A percentile compares a stretch with the other conserved stretches of the same genome.
phyloP scores from a whole-genome alignment of 2,113 vertebrate genomes.

The Psittacus erithacus region DNA sequence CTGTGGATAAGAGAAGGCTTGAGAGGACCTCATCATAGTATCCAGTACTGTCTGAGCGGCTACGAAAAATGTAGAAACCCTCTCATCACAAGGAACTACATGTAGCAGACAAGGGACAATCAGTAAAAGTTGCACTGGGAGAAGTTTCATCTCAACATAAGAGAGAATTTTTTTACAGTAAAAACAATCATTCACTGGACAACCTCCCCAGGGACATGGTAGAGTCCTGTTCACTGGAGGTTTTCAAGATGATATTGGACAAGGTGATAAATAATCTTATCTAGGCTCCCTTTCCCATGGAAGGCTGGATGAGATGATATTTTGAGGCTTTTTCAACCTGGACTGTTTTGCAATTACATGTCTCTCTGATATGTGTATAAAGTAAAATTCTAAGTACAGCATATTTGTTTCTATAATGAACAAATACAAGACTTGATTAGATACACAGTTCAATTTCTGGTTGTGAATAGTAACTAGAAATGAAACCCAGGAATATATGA shows the following conservation, averaged over 20 bases:
- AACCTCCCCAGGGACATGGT: accelerated
- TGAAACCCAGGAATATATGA: neutral
- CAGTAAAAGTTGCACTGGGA: neutral
- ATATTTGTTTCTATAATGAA: neutral
- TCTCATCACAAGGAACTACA: neutral
- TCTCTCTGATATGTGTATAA: neutral
- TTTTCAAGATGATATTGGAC: neutral
- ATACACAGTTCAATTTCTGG: neutral
- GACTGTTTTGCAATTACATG: neutral
- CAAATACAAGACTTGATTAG: neutral
- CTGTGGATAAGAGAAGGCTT: neutral
- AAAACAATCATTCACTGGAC: neutral
- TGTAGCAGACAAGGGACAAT: neutral
- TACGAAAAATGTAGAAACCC: neutral
- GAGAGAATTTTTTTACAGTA: neutral
- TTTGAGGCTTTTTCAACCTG: neutral
- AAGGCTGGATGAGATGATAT: neutral
- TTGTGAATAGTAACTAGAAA: neutral
- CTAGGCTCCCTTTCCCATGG: neutral
- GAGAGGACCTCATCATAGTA: neutral
- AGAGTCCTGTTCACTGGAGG: neutral
- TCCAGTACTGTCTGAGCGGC: neutral
- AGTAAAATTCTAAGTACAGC: neutral
- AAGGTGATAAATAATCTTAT: neutral
- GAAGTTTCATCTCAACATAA: neutral